Evolutionary conservation across 2,888 invertebrate genomes (phyloP).

Genomic region (Dioctria linearis): DNA sequence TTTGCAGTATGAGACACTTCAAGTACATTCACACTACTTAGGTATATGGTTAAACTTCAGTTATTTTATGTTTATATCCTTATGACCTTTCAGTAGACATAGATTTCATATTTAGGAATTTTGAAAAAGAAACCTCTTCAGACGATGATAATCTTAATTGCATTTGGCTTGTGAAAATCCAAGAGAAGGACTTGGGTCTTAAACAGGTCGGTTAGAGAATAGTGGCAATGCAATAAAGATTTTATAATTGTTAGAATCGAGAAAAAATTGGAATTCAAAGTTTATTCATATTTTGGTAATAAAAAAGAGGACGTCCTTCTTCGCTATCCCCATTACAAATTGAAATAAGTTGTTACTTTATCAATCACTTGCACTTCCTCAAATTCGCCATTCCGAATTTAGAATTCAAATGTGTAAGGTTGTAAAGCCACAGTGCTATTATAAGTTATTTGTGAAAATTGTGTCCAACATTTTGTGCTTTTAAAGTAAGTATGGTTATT

Average conservation of each 20-base stretch:
- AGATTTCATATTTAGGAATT: neutral
- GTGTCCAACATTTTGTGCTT: neutral
- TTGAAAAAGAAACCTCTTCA: neutral
- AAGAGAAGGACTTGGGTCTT: neutral
- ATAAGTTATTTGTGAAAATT: neutral
- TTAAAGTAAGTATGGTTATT: neutral
- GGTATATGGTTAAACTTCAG: too few relatives aligned
- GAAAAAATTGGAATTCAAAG: neutral
- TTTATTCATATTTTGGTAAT: neutral
- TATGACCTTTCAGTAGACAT: too few relatives aligned
- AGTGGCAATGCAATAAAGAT: too few relatives aligned
- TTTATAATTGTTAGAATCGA: neutral
- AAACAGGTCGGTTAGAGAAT: too few relatives aligned
- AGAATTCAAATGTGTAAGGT: constrained; percentile 3
- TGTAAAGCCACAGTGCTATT: neutral
- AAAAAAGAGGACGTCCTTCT: neutral
- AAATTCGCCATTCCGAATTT: neutral
- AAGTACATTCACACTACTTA: too few relatives aligned
- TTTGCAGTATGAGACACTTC: too few relatives aligned
- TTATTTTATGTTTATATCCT: too few relatives aligned
- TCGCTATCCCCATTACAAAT: neutral
- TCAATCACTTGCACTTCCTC: neutral
- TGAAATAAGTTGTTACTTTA: too few relatives aligned
- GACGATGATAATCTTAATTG: neutral
- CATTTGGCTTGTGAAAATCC: neutral